Percentiles rank a stretch among this genome's conserved stretches.
Evolutionary conservation across 2,888 invertebrate species (phyloP).

Genomic region (Sabellastarte sp.): DNA sequence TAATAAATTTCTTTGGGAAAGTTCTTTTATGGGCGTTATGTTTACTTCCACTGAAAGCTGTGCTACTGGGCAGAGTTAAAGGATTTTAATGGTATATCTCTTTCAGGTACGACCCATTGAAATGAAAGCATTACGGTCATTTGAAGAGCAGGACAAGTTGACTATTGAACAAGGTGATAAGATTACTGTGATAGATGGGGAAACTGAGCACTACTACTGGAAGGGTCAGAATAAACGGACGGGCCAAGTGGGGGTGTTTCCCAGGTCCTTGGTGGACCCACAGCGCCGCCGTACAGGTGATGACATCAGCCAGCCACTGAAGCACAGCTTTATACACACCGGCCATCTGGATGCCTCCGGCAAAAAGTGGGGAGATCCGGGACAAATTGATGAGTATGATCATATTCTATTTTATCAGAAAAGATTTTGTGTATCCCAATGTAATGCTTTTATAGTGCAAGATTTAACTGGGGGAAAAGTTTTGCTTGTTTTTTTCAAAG

Average conservation of each 20-base stretch:
- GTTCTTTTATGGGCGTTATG: too few relatives aligned
- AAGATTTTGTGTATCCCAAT: too few relatives aligned
- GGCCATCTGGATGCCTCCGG: slow-evolving; percentile 69
- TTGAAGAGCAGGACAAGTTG: slow-evolving; percentile 73
- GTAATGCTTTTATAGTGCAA: too few relatives aligned
- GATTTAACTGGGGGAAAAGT: too few relatives aligned
- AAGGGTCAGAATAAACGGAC: slow-evolving; percentile 92
- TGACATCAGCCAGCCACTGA: slow-evolving; percentile 77
- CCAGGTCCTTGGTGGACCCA: slow-evolving; percentile 73
- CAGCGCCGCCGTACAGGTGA: slow-evolving; percentile 68
- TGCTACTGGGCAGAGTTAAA: too few relatives aligned
- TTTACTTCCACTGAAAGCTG: too few relatives aligned
- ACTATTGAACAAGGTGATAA: slow-evolving; percentile 78
- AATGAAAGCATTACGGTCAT: slow-evolving; percentile 69
- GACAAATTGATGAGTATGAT: slow-evolving; percentile 71
- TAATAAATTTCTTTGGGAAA: too few relatives aligned
- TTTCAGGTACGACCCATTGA: slow-evolving; percentile 67
- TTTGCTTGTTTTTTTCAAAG: too few relatives aligned
- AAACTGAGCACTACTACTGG: slow-evolving; percentile 87
- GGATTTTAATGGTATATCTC: not conserved
- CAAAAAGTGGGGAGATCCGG: slow-evolving; percentile 78
- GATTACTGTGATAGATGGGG: slow-evolving; percentile 84
- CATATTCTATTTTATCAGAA: too few relatives aligned
- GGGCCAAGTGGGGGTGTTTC: slow-evolving; percentile 85
- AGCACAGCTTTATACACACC: slow-evolving; percentile 81